Conservation (phyloP, 2,888 invertebrate genomes). For the Alviniconcha strummeri region DNA sequence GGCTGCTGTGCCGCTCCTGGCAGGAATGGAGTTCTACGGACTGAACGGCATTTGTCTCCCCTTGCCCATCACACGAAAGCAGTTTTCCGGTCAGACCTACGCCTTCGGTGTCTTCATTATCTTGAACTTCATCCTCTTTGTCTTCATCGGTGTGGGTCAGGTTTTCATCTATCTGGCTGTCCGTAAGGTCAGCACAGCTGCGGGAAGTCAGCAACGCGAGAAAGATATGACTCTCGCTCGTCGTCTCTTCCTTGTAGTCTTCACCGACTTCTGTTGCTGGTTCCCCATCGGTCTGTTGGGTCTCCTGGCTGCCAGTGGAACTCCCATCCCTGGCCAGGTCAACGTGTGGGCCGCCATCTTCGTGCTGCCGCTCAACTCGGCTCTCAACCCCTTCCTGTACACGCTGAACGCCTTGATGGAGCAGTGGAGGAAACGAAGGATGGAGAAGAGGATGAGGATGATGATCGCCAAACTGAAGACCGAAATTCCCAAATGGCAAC, state of each 20-base stretch:
- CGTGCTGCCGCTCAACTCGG: slow-evolving; percentile 76
- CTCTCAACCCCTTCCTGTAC: slow-evolving; percentile 73
- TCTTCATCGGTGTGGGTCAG: background rate
- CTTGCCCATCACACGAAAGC: slow-evolving; percentile 2
- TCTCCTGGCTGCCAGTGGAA: slow-evolving; percentile 34
- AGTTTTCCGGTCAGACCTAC: background rate
- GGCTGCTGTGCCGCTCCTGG: slow-evolving; percentile 10
- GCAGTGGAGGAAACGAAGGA: background rate
- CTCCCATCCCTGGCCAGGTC: slow-evolving; percentile 36
- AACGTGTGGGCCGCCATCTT: slow-evolving; percentile 65
- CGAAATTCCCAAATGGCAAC: slow-evolving; percentile 20
- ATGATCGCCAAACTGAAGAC: slow-evolving; percentile 3
- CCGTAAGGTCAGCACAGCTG: background rate
- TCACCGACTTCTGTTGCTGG: slow-evolving; percentile 26
- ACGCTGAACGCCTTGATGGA: slow-evolving; percentile 39
- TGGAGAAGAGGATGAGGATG: background rate
- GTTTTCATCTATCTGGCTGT: background rate
- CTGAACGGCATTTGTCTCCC: slow-evolving; percentile 18
- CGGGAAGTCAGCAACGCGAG: background rate
- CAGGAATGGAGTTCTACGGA: slow-evolving; percentile 15
- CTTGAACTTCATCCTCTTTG: background rate
- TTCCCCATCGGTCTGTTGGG: no score
- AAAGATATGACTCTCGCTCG: background rate
- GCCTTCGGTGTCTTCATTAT: slow-evolving; percentile 8
- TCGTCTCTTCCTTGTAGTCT: background rate